Percentiles rank a stretch among this genome's conserved stretches.
These are phyloP conservation scores for Falco columbarius DNA, from an alignment of 2,797 vertebrate genomes.

Conservation along the genomic window DNA sequence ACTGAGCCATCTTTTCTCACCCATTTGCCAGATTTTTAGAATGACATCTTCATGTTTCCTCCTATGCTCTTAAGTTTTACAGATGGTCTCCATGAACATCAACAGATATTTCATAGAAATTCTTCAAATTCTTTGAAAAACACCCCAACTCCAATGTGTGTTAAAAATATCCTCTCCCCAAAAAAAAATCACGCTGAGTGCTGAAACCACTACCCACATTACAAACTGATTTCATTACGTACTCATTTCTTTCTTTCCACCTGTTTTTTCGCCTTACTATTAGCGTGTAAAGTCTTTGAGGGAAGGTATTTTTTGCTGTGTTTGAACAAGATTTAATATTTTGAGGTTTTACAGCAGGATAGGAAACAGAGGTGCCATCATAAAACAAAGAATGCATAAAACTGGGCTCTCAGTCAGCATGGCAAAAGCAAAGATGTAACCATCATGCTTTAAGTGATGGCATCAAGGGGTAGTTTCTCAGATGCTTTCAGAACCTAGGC, in stretches of 20 bases:
- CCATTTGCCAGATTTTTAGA: neutral
- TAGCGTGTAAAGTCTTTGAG: neutral
- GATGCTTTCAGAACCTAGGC: neutral
- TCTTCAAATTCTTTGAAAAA: neutral
- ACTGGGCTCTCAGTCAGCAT: neutral
- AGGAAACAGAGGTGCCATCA: neutral
- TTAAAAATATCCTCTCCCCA: neutral
- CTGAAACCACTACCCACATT: neutral
- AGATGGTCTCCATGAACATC: neutral
- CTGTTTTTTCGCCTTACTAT: neutral
- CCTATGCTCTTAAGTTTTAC: neutral
- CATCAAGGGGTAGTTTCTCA: neutral
- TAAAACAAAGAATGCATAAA: neutral
- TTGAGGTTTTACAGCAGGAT: neutral
- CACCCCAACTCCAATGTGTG: neutral
- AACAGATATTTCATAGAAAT: neutral
- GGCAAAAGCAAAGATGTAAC: neutral
- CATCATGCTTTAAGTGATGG: neutral
- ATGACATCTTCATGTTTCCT: neutral
- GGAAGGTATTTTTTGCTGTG: neutral
- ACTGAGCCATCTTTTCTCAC: neutral
- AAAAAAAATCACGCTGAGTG: neutral
- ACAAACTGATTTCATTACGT: neutral
- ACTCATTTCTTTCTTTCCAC: neutral
- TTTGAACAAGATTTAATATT: neutral